These are phyloP conservation scores for Axea sp. DNA, from an alignment of 2,888 invertebrate species.

Conservation along the genomic window DNA sequence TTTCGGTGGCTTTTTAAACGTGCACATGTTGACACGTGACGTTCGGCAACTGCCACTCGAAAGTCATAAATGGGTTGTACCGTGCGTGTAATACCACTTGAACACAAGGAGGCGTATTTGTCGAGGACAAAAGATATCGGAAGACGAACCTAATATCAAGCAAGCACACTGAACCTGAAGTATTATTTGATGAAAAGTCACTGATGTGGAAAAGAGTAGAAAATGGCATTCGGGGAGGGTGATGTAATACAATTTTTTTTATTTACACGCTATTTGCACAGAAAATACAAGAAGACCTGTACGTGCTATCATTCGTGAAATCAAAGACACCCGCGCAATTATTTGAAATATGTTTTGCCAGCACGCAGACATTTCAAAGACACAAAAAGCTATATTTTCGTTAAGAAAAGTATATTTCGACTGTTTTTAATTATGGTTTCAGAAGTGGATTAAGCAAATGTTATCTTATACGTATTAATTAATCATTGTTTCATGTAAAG, in stretches of 20 bases:
- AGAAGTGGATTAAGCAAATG: too few species aligned
- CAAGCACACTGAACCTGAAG: slow-evolving; percentile 61
- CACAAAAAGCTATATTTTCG: too few species aligned
- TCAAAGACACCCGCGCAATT: neutral
- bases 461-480: too few species aligned
- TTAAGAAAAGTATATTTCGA: too few species aligned
- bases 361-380: too few species aligned
- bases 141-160: slow-evolving; percentile 49
- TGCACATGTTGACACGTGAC: slow-evolving; percentile 59
- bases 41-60: slow-evolving; percentile 40
- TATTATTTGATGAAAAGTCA: slow-evolving; percentile 72
- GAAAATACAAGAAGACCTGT: slow-evolving; percentile 1
- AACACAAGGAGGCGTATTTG: slow-evolving; percentile 26
- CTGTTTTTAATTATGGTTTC: too few species aligned
- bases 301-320: neutral
- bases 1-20: slow-evolving; percentile 47
- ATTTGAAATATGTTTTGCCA: slow-evolving; percentile 3
- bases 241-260: slow-evolving; percentile 36
- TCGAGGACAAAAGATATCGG: slow-evolving; percentile 48
- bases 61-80: slow-evolving; percentile 48
- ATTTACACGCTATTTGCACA: slow-evolving; percentile 37
- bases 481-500: too few species aligned
- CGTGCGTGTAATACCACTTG: slow-evolving; percentile 40
- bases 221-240: slow-evolving; percentile 52
- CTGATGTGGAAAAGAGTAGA: slow-evolving; percentile 69